Evolutionary conservation across 2,888 invertebrate species (phyloP), one percentile per base, ranked within the genome.

Genomic region (Endotricha flammealis): DNA sequence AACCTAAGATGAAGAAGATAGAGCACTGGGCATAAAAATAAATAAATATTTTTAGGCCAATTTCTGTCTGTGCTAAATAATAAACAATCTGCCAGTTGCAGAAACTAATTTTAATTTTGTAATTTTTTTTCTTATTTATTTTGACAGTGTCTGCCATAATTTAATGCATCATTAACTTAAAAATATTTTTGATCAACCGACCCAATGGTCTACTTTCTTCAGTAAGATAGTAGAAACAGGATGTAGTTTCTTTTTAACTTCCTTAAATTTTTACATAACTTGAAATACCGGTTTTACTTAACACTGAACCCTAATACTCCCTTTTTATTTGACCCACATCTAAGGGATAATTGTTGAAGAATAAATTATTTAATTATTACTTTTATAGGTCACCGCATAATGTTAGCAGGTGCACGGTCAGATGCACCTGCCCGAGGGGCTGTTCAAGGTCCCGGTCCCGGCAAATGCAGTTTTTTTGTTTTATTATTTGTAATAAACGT

Each of bases 351-450:
- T 75, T 76, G 71, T 55, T 36, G 51, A 50, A 59, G 67, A 65
- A 81, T 78, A 78, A 72, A 78, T 79, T 80, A 72, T 76, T 73
- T 81, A 80, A 81, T 82, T 80, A 83, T 71, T 72, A 61, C 77
- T 76, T 82, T 85, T 80, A 85, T 86, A 85, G 85, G 85, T 86
- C 83, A 86, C 69, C 66, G 69, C 68, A 73, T 79, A 74, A 74
- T 62, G 61, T 47, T 51, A 53, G 81, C 85, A 86, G 85, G 82
- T 86, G 83, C 64, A 75, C 48, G 62, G 45, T 48, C 54, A 53
- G 64, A 53, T 72, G 52, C 79, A 80, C 80, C 83, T 82, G 85
- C 78, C 44, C 31, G 36, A 44, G 53, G 79, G 75, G 76, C 44
- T 61, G 52, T 66, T 74, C 83, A 85, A 86, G 85, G 85, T 59